phyloP scores from a whole-genome alignment of 2,797 vertebrate genomes.

The Cirrhinus mrigala region DNA sequence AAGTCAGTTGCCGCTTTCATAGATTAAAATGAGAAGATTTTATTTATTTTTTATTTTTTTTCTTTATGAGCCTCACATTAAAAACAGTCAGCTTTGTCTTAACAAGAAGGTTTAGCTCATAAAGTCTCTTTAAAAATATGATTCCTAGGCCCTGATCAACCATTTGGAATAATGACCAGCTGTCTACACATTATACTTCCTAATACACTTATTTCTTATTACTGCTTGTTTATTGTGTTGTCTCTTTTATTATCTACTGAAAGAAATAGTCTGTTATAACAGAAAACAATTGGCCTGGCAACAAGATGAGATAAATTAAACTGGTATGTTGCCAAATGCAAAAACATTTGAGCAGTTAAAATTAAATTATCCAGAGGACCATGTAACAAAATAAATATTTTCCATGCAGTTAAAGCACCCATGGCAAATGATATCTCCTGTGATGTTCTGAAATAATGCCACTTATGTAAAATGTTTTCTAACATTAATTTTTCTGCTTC shows the following conservation, averaged over 20 bases:
- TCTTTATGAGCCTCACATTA: not conserved
- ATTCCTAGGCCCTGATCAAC: not conserved
- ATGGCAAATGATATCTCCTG: not conserved
- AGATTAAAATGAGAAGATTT: not conserved
- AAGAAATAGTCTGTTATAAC: not conserved
- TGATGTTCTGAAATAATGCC: not conserved
- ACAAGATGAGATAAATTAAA: not conserved
- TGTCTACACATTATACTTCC: not conserved
- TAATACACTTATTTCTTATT: not conserved
- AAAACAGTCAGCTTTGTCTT: not conserved
- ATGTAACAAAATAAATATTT: not conserved
- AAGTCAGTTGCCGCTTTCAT: not conserved
- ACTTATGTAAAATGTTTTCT: not conserved
- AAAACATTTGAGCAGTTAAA: not conserved
- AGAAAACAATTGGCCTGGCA: not conserved
- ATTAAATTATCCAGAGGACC: not conserved
- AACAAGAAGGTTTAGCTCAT: not conserved
- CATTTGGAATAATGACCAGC: not conserved
- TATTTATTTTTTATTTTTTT: too few relatives aligned
- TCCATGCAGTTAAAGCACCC: not conserved
- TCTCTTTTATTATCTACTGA: not conserved
- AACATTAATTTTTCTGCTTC: constrained; percentile 19
- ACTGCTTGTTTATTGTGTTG: not conserved
- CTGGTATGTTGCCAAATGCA: not conserved
- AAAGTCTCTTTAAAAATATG: not conserved